Evolutionary conservation across 1,140 invertebrate species (phyloP).

Genomic region (Notospermus geniculatus): DNA sequence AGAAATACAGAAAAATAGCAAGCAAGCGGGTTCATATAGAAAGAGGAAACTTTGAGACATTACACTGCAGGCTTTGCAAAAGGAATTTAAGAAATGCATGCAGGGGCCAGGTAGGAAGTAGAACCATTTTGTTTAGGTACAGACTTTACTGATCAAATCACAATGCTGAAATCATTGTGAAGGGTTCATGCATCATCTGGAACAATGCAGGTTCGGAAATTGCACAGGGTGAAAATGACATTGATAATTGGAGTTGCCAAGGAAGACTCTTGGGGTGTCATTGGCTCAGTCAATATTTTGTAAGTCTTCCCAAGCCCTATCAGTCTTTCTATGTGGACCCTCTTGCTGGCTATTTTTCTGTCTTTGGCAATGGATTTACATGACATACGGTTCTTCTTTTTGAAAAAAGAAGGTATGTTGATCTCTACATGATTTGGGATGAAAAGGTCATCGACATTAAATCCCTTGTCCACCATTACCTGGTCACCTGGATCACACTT

Average conservation of each 20-base stretch:
- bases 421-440: constrained; percentile 6
- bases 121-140: background rate
- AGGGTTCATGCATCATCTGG: too few species aligned
- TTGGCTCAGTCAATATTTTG: constrained; percentile 4
- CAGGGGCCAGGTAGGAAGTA: background rate
- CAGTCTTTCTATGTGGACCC: constrained; percentile 18
- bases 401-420: constrained; percentile 12
- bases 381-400: constrained; percentile 16
- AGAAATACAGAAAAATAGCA: too few species aligned
- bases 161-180: too few species aligned
- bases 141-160: too few species aligned
- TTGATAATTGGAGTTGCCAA: constrained; percentile 9
- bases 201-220: constrained; percentile 18
- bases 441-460: constrained; percentile 21
- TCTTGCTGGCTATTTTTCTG: constrained; percentile 15
- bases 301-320: constrained; percentile 16
- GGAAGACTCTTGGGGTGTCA: constrained; percentile 1
- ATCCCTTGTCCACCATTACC: constrained; percentile 12
- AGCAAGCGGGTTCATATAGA: too few species aligned
- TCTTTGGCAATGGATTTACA: constrained; percentile 9
- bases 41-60: background rate
- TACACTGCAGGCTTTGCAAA: constrained; percentile 5
- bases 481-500: constrained; percentile 9
- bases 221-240: constrained; percentile 14
- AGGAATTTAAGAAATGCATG: constrained; percentile 15